These are phyloP conservation scores for Habrosyne pyritoides DNA, from an alignment of 2,888 invertebrate genomes.

Conservation along the genomic window DNA sequence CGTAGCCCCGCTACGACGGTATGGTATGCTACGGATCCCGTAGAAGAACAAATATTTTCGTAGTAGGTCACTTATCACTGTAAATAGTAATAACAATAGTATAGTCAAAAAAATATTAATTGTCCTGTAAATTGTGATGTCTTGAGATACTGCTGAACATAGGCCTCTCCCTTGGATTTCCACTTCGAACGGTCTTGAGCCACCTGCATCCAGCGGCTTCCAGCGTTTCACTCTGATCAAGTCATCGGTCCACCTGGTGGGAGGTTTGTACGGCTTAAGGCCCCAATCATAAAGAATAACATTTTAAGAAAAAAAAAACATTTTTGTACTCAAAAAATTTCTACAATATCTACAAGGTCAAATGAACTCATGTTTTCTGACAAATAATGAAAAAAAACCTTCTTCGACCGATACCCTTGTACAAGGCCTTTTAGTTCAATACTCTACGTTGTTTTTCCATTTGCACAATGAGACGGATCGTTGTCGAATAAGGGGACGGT, in stretches of 20 bases:
- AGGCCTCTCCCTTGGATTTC: too few relatives aligned
- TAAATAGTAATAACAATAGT: not conserved
- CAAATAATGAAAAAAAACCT: slow-evolving; percentile 9
- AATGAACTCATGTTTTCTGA: not conserved
- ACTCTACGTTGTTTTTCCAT: slow-evolving; percentile 31
- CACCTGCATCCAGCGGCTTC: too few relatives aligned
- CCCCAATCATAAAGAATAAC: too few relatives aligned
- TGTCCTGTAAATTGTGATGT: not conserved
- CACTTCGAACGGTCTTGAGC: too few relatives aligned
- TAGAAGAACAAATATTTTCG: not conserved
- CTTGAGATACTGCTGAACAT: too few relatives aligned
- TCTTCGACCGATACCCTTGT: slow-evolving; percentile 5
- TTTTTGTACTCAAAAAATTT: not conserved
- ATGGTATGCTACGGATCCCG: not conserved
- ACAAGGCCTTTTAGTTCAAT: slow-evolving; percentile 11
- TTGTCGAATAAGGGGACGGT: slow-evolving; percentile 13
- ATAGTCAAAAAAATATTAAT: too few relatives aligned
- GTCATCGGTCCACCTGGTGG: too few relatives aligned
- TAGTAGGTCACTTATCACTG: not conserved
- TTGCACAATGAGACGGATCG: slow-evolving; percentile 23
- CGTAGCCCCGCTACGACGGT: not conserved
- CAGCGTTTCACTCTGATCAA: too few relatives aligned
- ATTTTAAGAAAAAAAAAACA: too few relatives aligned
- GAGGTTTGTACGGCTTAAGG: too few relatives aligned
- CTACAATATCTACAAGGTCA: not conserved